Percentiles rank a stretch among this genome's conserved stretches.
Evolutionary conservation across 2,888 invertebrate species (phyloP).

Genomic region (Drosophila pseudotalamancana): DNA sequence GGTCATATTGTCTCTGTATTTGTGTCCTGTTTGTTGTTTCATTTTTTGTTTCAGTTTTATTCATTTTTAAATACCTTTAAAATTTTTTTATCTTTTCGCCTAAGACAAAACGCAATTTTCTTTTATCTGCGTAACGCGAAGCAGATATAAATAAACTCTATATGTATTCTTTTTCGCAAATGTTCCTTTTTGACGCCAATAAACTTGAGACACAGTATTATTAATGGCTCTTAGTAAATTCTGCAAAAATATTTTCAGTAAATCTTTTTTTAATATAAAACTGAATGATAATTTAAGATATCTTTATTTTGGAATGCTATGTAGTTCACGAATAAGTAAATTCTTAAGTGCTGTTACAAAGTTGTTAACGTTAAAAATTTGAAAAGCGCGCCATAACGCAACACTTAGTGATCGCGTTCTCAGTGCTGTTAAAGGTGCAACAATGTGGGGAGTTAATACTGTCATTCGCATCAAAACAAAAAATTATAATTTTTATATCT

Average conservation of each 20-base stretch:
- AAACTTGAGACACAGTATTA: slow-evolving; percentile 39
- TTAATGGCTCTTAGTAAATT: slow-evolving; percentile 12
- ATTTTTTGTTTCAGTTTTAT: too few species aligned
- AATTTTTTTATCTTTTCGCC: slow-evolving; percentile 48
- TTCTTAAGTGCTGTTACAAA: too few species aligned
- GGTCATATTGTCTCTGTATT: neutral
- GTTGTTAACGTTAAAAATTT: too few species aligned
- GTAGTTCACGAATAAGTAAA: neutral
- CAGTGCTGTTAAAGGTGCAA: slow-evolving; percentile 7
- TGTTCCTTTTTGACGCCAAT: slow-evolving; percentile 29
- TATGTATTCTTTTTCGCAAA: slow-evolving; percentile 32
- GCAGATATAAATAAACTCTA: slow-evolving; percentile 61
- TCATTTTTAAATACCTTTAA: slow-evolving; percentile 49
- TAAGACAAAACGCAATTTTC: slow-evolving; percentile 55
- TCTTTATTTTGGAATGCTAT: neutral
- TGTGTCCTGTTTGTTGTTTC: slow-evolving; percentile 15
- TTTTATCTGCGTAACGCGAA: slow-evolving; percentile 64
- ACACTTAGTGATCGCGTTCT: slow-evolving; percentile 25
- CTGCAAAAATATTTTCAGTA: slow-evolving; percentile 12
- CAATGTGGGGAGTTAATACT: neutral
- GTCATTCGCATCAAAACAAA: slow-evolving; percentile 15
- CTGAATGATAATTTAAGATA: neutral
- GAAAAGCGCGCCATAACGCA: slow-evolving; percentile 35
- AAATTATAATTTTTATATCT: neutral
- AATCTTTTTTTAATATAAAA: neutral